Evolutionary conservation across 53 echinoderm and acorn worm genomes (phyloP).

Genomic region (Antedon mediterranea): DNA sequence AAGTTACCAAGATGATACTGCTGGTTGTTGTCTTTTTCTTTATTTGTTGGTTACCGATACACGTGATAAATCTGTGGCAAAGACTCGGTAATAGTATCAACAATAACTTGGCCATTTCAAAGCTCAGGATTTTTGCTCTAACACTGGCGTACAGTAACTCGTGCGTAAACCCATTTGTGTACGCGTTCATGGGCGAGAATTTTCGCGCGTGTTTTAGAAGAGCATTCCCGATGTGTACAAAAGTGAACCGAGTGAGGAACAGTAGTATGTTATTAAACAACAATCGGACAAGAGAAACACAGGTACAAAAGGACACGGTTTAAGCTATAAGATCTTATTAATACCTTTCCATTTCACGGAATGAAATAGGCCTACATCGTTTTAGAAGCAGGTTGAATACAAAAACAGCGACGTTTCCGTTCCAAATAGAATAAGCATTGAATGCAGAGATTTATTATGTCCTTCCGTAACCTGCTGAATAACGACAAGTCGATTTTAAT

Average conservation of each 20-base stretch:
- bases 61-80: constrained; percentile 57
- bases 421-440: too few relatives aligned
- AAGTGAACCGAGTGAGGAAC: background rate
- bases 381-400: too few relatives aligned
- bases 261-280: background rate
- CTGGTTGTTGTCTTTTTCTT: constrained; percentile 74
- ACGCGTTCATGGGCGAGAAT: constrained; percentile 92
- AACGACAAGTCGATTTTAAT: too few relatives aligned
- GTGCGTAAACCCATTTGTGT: constrained; percentile 81
- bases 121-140: constrained; percentile 48
- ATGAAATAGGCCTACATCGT: too few relatives aligned
- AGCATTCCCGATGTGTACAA: constrained; percentile 52
- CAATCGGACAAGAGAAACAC: background rate
- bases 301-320: background rate
- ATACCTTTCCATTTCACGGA: too few relatives aligned
- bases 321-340: too few relatives aligned
- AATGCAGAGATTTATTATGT: too few relatives aligned
- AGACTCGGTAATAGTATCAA: constrained; percentile 32
- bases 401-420: too few relatives aligned
- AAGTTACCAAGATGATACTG: constrained; percentile 78
- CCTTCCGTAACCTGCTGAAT: too few relatives aligned
- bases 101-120: constrained; percentile 24
- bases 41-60: constrained; percentile 81
- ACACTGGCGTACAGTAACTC: constrained; percentile 81
- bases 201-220: constrained; percentile 77